A percentile compares a stretch with the other conserved stretches of the same genome.
phyloP scores from a whole-genome alignment of 1,140 invertebrate species.

The Aphelinus atriplicis region DNA sequence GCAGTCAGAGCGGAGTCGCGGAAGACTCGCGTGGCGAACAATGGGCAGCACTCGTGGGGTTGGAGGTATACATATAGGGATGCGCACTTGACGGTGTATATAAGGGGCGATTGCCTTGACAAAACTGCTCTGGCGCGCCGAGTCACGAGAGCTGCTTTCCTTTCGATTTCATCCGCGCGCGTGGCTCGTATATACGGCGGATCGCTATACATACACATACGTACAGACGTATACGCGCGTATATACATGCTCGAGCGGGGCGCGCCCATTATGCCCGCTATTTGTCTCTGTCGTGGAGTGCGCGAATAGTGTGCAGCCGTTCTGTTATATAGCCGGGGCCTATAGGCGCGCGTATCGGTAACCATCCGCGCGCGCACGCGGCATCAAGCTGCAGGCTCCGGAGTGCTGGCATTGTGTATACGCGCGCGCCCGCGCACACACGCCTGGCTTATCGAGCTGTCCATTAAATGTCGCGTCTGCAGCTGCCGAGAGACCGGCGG shows the following conservation, averaged over 20 bases:
- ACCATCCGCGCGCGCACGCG: too few relatives aligned
- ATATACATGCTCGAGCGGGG: neutral
- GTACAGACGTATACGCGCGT: neutral
- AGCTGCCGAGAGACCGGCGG: conserved; percentile 14
- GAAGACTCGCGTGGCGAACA: neutral
- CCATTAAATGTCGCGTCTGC: conserved; percentile 38
- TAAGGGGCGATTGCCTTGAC: neutral
- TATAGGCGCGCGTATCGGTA: too few relatives aligned
- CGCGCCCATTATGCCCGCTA: conserved; percentile 19
- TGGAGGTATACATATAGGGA: too few relatives aligned
- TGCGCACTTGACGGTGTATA: too few relatives aligned
- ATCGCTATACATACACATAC: too few relatives aligned
- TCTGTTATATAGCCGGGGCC: neutral
- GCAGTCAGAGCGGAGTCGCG: neutral
- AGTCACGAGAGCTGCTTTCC: too few relatives aligned
- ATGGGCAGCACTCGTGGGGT: neutral
- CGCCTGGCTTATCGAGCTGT: conserved; percentile 32
- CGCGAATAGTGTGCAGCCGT: neutral
- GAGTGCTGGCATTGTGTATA: neutral
- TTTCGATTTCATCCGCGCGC: neutral
- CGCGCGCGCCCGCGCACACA: neutral
- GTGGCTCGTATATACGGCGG: too few relatives aligned
- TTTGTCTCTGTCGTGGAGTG: conserved; percentile 18
- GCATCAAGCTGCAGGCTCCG: too few relatives aligned
- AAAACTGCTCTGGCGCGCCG: conserved; percentile 10